These are phyloP conservation scores for Zoanthus sociatus DNA, from an alignment of 92 coral and sea anemone genomes.

Conservation along the genomic window DNA sequence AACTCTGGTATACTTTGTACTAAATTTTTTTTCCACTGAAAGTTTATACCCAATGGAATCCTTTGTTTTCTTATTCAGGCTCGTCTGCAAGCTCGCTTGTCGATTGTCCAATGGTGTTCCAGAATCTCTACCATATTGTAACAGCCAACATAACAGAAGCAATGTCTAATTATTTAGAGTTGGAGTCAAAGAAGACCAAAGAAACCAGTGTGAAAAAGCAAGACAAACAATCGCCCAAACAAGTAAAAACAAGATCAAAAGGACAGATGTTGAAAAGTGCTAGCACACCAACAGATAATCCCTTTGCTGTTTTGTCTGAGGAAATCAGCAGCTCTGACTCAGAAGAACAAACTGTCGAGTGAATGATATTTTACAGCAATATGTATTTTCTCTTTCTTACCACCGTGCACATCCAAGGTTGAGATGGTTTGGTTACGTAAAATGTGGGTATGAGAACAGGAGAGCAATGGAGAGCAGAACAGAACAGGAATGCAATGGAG, in stretches of 20 bases:
- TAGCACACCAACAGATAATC: neutral
- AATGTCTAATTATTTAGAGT: neutral
- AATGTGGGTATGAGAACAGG: too few species aligned
- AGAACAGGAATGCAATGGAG: too few species aligned
- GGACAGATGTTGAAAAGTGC: neutral
- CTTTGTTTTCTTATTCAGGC: neutral
- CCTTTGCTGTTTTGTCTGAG: constrained; percentile 2
- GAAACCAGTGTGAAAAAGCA: neutral
- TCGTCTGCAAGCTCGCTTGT: neutral
- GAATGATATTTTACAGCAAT: neutral
- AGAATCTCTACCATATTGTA: constrained; percentile 10
- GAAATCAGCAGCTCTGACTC: constrained; percentile 11
- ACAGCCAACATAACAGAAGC: neutral
- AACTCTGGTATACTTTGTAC: too few species aligned
- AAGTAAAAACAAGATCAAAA: neutral
- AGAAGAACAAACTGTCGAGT: neutral
- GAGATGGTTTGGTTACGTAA: too few species aligned
- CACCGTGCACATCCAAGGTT: too few species aligned
- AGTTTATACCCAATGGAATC: neutral
- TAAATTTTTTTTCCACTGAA: neutral
- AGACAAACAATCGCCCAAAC: neutral
- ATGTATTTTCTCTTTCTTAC: too few species aligned
- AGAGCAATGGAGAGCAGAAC: too few species aligned
- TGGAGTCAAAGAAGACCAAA: neutral
- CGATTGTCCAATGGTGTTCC: neutral